Percentiles rank a stretch among this genome's conserved stretches.
These are phyloP conservation scores for Diachasmimorpha longicaudata DNA, from an alignment of 1,140 invertebrate species.

Conservation along the genomic window DNA sequence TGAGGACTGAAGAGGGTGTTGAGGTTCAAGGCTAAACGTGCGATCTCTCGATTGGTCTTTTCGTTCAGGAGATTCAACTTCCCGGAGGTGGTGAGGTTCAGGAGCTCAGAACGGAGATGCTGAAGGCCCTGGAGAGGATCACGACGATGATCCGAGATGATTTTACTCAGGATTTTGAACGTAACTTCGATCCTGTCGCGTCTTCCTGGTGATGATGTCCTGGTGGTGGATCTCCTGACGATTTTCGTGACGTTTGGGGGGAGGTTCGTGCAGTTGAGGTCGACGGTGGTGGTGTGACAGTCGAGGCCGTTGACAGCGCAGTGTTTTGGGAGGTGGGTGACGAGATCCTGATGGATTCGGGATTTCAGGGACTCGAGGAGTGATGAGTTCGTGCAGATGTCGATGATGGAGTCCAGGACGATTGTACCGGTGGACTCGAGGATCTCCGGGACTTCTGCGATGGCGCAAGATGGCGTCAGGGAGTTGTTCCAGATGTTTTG, in stretches of 20 bases:
- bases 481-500: constrained; percentile 46
- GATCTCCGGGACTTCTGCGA: constrained; percentile 49
- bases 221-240: constrained; percentile 3
- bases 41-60: constrained; percentile 42
- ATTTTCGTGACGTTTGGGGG: no score
- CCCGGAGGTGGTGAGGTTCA: constrained; percentile 34
- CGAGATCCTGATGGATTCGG: constrained; percentile 44
- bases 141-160: constrained; percentile 41
- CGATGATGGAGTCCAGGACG: constrained; percentile 44
- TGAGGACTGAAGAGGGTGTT: constrained; percentile 40
- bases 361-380: constrained; percentile 31
- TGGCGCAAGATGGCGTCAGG: constrained; percentile 68
- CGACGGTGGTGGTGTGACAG: constrained; percentile 40
- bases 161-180: constrained; percentile 46
- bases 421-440: constrained; percentile 54
- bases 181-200: constrained; percentile 47
- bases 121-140: constrained; percentile 37
- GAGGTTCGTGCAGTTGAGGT: constrained; percentile 47
- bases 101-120: constrained; percentile 40
- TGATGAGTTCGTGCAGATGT: constrained; percentile 50
- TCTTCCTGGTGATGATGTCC: constrained; percentile 11
- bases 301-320: constrained; percentile 43
- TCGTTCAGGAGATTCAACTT: constrained; percentile 41
- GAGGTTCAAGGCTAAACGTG: constrained; percentile 43
- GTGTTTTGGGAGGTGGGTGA: constrained; percentile 34